Evolutionary conservation across 2,113 vertebrate genomes (phyloP).

Genomic region (Alethe diademata): DNA sequence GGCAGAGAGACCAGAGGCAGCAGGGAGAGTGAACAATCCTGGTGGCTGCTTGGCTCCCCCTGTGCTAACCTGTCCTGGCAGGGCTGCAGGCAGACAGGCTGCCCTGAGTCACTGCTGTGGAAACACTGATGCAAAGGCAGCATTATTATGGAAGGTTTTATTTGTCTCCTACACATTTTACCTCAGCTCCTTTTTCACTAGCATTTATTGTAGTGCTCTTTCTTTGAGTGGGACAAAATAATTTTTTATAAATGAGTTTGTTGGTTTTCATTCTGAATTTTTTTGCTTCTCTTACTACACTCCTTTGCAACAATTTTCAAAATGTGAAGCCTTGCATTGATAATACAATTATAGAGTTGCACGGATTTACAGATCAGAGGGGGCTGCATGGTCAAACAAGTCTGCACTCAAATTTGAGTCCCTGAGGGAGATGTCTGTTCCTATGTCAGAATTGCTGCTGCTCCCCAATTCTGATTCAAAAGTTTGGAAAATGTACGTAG

Average conservation of each 20-base stretch:
- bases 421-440: background rate
- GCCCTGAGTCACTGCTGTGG: background rate
- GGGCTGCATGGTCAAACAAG: background rate
- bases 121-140: slow-evolving; percentile 1
- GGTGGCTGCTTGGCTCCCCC: background rate
- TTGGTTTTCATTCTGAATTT: background rate
- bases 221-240: background rate
- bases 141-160: background rate
- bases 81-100: background rate
- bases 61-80: background rate
- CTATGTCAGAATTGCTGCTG: background rate
- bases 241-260: background rate
- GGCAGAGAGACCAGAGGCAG: background rate
- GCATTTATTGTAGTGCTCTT: background rate
- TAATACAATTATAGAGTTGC: background rate
- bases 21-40: background rate
- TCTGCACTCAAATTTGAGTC: background rate
- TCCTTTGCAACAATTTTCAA: background rate
- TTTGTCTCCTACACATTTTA: background rate
- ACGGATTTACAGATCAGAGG: background rate
- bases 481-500: background rate
- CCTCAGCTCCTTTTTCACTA: background rate
- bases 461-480: background rate
- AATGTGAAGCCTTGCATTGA: background rate
- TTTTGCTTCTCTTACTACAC: background rate